A percentile compares a stretch with the other conserved stretches of the same genome.
Conservation (phyloP, 2,113 vertebrate species). For the Crotalus tigris region DNA sequence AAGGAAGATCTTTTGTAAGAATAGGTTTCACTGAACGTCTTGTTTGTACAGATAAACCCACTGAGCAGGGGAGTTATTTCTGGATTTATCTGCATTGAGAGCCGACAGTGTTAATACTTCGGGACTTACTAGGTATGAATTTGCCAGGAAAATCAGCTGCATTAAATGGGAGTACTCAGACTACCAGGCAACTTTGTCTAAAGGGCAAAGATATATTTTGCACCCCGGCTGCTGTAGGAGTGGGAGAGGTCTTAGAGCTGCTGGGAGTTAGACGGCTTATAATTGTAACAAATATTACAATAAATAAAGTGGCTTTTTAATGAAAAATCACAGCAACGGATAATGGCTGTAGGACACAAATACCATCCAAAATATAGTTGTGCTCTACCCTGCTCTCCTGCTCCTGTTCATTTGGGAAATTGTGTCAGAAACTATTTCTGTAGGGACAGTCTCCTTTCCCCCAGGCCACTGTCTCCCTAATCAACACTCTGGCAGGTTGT, state of each 20-base stretch:
- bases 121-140: not conserved
- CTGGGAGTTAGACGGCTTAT: not conserved
- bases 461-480: not conserved
- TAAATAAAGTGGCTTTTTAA: not conserved
- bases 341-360: not conserved
- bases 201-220: not conserved
- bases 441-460: not conserved
- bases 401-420: not conserved
- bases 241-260: not conserved
- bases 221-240: not conserved
- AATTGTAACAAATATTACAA: not conserved
- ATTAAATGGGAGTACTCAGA: not conserved
- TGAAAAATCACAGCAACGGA: not conserved
- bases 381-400: not conserved
- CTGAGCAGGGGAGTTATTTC: not conserved
- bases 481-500: not conserved
- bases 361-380: not conserved
- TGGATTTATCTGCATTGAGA: not conserved
- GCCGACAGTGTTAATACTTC: not conserved
- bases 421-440: not conserved
- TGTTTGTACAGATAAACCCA: not conserved
- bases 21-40: not conserved
- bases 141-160: not conserved
- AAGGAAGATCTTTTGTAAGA: not conserved
- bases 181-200: not conserved